Percentiles rank a stretch among this genome's conserved stretches.
These are phyloP conservation scores for Ophion ventricosus DNA, from an alignment of 2,888 invertebrate genomes.

Conservation along the genomic window DNA sequence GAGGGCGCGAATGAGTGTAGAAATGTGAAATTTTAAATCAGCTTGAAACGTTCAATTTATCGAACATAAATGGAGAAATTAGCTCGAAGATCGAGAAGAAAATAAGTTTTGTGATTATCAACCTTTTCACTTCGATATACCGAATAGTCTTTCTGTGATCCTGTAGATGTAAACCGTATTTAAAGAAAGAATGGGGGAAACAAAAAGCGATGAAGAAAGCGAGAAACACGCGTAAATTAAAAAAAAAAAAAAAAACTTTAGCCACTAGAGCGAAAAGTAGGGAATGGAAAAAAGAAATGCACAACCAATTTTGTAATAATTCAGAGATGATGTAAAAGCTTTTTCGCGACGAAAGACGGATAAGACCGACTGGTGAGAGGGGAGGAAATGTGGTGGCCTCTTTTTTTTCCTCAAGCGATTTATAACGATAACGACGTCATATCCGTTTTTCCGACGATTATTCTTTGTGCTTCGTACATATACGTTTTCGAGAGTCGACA, in stretches of 20 bases:
- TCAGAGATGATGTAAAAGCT: constrained; percentile 45
- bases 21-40: constrained; percentile 47
- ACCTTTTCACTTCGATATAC: constrained; percentile 66
- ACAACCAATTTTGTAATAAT: constrained; percentile 71
- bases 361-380: no score
- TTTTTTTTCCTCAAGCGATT: constrained; percentile 47
- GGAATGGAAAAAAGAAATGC: constrained; percentile 32
- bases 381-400: constrained; percentile 65
- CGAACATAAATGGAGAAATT: constrained; percentile 43
- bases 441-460: constrained; percentile 50
- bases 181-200: constrained; percentile 24
- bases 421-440: constrained; percentile 60
- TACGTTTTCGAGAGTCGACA: constrained; percentile 26
- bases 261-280: constrained; percentile 2
- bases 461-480: constrained; percentile 55
- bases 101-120: constrained; percentile 62
- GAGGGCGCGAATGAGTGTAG: background rate
- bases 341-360: constrained; percentile 19
- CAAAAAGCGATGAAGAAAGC: constrained; percentile 16
- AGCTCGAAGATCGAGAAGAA: constrained; percentile 38
- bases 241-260: background rate
- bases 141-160: constrained; percentile 77
- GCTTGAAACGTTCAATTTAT: constrained; percentile 56
- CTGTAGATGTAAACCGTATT: constrained; percentile 74
- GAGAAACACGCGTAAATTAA: background rate